Evolutionary conservation across 2,797 vertebrate species (phyloP), one percentile per base, ranked within the genome.

Genomic region (Champsocephalus esox): DNA sequence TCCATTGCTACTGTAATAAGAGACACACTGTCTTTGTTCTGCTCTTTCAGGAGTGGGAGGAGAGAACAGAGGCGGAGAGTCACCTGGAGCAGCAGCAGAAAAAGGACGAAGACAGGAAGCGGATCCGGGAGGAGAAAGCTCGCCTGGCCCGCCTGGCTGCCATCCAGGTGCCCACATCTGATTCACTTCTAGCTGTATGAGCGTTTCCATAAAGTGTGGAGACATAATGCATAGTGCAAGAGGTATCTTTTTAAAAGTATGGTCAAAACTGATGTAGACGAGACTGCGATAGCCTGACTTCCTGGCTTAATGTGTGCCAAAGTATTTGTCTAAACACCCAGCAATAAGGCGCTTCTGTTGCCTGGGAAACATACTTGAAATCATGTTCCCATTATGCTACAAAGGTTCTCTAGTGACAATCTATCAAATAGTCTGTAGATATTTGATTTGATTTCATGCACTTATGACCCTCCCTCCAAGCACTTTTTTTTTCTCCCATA

Each of bases 111-210:
- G 97, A 97, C 0, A 92, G 97, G 52, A 95, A 82, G 67, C 94
- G 86, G 32, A 94, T 96, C 66, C 95, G 97, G 0, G 97, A 98
- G 79, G 97, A 99, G 87, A 98, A 97, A 84, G 97, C 97, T 0
- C 96, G 93, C 0, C 91, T 95, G 62, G 96, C 97, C 2, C 93
- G 97, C 9, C 92, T 90, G 0, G 93, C 94, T 0, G 98, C 97
- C 75, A 95, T 99, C 67, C 95, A 98, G 96, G 97, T 99, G 19
- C 21, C 7, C 24, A 6, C 12, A 50, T 69, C 8, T 19, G 3
- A 48, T 60, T 41, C 5, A 17, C 45, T n/a, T 3, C 3, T 1
- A 24, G 38, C 4, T 4, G 17, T 10, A 44, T 49, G 43, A 34
- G 1, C 32, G 1, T 9, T 3, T 69, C 10, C 4, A 17, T 17